Evolutionary conservation across 2,888 invertebrate genomes (phyloP).

Genomic region (Gonocerus acuteangulatus): DNA sequence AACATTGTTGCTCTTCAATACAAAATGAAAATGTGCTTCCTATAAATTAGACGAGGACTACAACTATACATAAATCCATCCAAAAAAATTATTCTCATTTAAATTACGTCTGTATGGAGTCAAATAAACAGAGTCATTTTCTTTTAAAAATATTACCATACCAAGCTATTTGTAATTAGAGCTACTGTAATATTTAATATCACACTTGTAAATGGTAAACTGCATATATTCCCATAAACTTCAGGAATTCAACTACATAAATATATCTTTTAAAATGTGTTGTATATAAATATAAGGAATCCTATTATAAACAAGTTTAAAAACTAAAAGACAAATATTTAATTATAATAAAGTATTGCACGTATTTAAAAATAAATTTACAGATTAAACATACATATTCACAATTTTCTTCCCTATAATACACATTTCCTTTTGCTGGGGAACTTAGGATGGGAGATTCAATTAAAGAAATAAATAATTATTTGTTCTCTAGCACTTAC

Average conservation of each 20-base stretch:
- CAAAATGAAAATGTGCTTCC: too few relatives aligned
- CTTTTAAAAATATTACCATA: conserved; percentile 8
- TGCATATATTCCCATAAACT: conserved; percentile 10
- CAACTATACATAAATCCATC: too few relatives aligned
- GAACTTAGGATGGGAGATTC: too few relatives aligned
- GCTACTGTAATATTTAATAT: conserved; percentile 24
- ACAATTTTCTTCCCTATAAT: neutral
- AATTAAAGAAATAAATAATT: too few relatives aligned
- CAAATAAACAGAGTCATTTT: neutral
- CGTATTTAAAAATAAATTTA: conserved; percentile 17
- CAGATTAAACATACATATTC: neutral
- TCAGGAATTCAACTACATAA: conserved; percentile 15
- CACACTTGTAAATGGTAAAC: conserved; percentile 24
- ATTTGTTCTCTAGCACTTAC: too few relatives aligned
- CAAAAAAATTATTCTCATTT: too few relatives aligned
- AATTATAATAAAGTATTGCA: conserved; percentile 13
- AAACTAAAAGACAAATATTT: neutral
- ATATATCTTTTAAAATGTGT: conserved; percentile 9
- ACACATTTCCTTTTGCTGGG: too few relatives aligned
- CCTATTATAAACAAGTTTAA: neutral
- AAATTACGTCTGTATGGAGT: neutral
- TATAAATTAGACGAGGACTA: too few relatives aligned
- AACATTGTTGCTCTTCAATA: conserved; percentile 7
- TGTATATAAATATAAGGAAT: neutral
- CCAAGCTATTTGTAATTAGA: conserved; percentile 12